Evolutionary conservation across 2,888 invertebrate species (phyloP), one percentile per base, ranked within the genome.

Genomic region (Acleris emargana): DNA sequence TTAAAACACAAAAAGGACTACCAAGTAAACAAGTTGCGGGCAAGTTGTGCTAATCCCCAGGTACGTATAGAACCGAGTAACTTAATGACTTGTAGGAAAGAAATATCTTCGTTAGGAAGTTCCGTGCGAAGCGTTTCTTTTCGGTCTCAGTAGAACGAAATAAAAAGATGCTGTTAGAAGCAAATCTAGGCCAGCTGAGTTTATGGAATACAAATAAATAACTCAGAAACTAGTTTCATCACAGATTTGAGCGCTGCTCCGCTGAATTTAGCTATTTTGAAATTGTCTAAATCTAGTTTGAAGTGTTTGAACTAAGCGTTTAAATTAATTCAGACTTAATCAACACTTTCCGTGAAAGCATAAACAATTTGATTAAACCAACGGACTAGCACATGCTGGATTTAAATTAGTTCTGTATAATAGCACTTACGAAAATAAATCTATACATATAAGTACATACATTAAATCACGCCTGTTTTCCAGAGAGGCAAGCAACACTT

Each of bases 61-160:
- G 51, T 58, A 63, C 50, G 51, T 62, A 52, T 42, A 58, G 20
- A 58, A 47, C 47, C 20, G 28, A 58, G 63, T 58, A 64, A 47
- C 25, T 52, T 64, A 64, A 64, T 53, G 63, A 64, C 58, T 54
- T 58, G 25, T 42, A n/a, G 42, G 20, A 63, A 53, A 64, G 38
- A 53, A 59, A 64, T 54, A 43, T 64, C 63, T 64, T 58, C 50
- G 43, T 59, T 54, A 55, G 50, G 47, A 54, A 45, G 59, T 50
- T 53, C 52, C 42, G 25, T 50, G 49, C 49, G 13, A 32, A 50
- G 6, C 38, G 22, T 59, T 58, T 53, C 49, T 50, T 28, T 28
- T 28, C 28, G 53, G 22, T 43, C 43, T 43, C 22, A n/a, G 17
- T 20, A 58, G n/a, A 25, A 38, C 38, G 38, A 64, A 47, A 51